Percentiles rank a stretch among this genome's conserved stretches.
Conservation (phyloP, 2,797 vertebrate genomes). For the Dipus sagitta region DNA sequence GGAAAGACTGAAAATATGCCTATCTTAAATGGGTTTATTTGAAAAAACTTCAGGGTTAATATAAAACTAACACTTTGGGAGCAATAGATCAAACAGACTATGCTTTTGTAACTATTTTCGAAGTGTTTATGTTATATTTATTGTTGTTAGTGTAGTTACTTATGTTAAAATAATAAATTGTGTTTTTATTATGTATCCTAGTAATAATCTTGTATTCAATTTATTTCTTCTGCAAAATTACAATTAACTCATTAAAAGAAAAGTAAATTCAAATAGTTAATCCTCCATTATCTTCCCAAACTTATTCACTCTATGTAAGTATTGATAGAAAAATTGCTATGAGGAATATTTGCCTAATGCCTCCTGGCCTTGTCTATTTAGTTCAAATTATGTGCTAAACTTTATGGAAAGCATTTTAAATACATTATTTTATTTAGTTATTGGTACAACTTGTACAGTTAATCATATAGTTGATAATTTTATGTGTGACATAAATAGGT, state of each 20-base stretch:
- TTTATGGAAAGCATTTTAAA: neutral
- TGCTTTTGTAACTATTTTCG: neutral
- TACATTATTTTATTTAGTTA: neutral
- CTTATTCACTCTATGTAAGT: neutral
- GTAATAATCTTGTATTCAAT: neutral
- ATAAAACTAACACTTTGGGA: neutral
- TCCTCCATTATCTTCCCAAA: neutral
- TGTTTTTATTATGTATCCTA: slow-evolving; percentile 8
- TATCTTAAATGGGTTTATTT: neutral
- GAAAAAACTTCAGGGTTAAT: neutral
- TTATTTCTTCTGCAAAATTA: neutral
- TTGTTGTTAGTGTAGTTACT: neutral
- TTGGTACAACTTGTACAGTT: neutral
- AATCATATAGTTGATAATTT: neutral
- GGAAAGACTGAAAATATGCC: slow-evolving; percentile 26
- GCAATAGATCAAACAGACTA: neutral
- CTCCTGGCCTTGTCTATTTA: neutral
- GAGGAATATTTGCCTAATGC: neutral
- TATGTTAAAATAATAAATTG: slow-evolving; percentile 45
- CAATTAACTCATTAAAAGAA: slow-evolving; percentile 14
- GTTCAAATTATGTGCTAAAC: neutral
- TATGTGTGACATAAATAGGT: neutral
- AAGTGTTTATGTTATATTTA: neutral
- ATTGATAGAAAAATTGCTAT: neutral
- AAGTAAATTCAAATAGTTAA: neutral